Evolutionary conservation across 1,140 invertebrate species (phyloP), one percentile per base, ranked within the genome.

Genomic region (Agrypnia vestita): DNA sequence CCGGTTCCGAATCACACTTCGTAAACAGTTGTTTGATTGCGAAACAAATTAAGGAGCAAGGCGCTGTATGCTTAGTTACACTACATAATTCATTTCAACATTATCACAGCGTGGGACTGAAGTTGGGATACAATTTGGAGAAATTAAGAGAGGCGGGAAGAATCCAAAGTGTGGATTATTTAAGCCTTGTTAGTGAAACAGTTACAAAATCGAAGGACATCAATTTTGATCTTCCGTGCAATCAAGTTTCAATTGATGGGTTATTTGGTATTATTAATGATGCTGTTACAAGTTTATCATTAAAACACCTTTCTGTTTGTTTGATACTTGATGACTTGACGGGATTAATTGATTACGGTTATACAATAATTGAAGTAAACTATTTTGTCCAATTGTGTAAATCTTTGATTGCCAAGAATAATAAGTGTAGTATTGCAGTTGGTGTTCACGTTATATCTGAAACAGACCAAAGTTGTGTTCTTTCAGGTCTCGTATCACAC

Each of bases 81-180:
- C 90, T 93, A 80, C 94, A 95, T 82, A 94, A 94, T 81, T 92
- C 92, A 6, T 89, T 94, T 64, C 88, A 90, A 25, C 94, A 95
- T 84, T 95, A 94, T 84, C 91, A 94, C 69, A 93, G 92, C 86
- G 89, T 94, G 71, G 92, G 93, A n/a, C 91, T 93, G 84, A 93
- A 93, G 84, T 88, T 95, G 83, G 93, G 93, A 35, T 94, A 94
- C 83, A 94, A 94, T 86, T 86, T 94, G 25, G 89, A 90, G 46
- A 89, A 90, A 74, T 86, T 91, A 81, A 85, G 91, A 73, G 90
- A 92, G 15, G 86, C 90, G 71, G 90, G 88, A 1, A 85, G 89
- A 12, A 85, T 94, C 10, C 85, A 88, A 56, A 89, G 93, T 75
- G 90, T 91, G 51, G 92, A 92, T 85, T 89, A 89, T 21, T 89